Evolutionary conservation across 2,888 invertebrate species (phyloP).

Genomic region (Malacosoma neustria): DNA sequence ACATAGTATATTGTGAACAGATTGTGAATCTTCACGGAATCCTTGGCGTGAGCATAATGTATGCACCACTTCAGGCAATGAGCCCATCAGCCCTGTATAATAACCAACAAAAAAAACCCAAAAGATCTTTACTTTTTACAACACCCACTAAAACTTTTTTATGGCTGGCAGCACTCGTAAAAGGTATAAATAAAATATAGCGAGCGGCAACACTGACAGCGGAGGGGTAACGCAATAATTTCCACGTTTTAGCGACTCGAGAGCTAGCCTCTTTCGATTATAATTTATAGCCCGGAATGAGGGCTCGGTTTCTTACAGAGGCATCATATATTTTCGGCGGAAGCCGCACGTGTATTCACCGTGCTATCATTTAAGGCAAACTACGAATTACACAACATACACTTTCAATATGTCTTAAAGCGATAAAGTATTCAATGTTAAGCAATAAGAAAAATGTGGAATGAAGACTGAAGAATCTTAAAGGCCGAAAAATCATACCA

Average conservation of each 20-base stretch:
- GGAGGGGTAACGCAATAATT: constrained; percentile 50
- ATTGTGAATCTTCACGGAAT: too few relatives aligned
- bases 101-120: constrained; percentile 29
- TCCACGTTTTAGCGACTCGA: constrained; percentile 58
- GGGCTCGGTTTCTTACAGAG: constrained; percentile 30
- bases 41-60: not conserved
- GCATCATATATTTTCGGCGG: not conserved
- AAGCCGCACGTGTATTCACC: not conserved
- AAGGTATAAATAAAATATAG: constrained; percentile 64
- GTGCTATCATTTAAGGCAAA: too few relatives aligned
- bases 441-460: too few relatives aligned
- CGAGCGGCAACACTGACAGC: constrained; percentile 48
- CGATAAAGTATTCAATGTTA: too few relatives aligned
- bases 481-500: too few relatives aligned
- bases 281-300: constrained; percentile 58
- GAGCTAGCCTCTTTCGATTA: constrained; percentile 61
- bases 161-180: constrained; percentile 60
- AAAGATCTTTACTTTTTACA: constrained; percentile 45
- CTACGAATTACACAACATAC: too few relatives aligned
- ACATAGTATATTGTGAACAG: too few relatives aligned
- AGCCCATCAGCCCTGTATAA: constrained; percentile 43
- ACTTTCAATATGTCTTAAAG: too few relatives aligned
- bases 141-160: constrained; percentile 64
- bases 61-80: constrained; percentile 3
- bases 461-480: too few relatives aligned